These are phyloP conservation scores for Amiota communis DNA, from an alignment of 2,888 invertebrate genomes.

Conservation along the genomic window DNA sequence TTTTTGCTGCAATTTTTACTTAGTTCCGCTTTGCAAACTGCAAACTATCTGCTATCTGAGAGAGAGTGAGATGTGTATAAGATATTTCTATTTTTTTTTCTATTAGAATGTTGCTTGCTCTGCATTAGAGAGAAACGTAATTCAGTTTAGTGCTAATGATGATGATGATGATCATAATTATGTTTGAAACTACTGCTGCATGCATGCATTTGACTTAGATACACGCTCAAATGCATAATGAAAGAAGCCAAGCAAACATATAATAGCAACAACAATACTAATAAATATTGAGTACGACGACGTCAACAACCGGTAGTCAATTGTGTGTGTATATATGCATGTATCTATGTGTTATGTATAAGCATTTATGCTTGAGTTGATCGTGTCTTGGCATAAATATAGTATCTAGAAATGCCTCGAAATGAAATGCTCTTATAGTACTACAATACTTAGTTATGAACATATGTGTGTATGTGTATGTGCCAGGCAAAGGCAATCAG, in stretches of 20 bases:
- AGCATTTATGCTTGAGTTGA: slow-evolving; percentile 13
- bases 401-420: too few species aligned
- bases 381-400: not conserved
- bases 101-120: slow-evolving; percentile 1
- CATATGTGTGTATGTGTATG: too few species aligned
- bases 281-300: slow-evolving; percentile 1
- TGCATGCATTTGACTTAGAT: not conserved
- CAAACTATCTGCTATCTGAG: not conserved
- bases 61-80: slow-evolving; percentile 11
- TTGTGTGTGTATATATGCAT: too few species aligned
- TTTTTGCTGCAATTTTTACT: not conserved
- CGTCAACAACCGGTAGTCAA: not conserved
- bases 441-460: too few species aligned
- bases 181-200: not conserved
- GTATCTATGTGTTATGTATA: too few species aligned
- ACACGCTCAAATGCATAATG: not conserved
- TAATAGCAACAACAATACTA: slow-evolving; percentile 6
- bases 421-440: too few species aligned
- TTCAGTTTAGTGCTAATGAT: not conserved
- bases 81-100: not conserved
- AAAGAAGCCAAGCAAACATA: slow-evolving; percentile 16
- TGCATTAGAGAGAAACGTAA: slow-evolving; percentile 12
- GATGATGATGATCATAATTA: not conserved
- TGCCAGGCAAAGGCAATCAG: too few species aligned
- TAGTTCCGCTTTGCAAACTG: slow-evolving; percentile 17